Conservation (phyloP, 2,888 invertebrate species). For the Drosophila kanekoi region DNA sequence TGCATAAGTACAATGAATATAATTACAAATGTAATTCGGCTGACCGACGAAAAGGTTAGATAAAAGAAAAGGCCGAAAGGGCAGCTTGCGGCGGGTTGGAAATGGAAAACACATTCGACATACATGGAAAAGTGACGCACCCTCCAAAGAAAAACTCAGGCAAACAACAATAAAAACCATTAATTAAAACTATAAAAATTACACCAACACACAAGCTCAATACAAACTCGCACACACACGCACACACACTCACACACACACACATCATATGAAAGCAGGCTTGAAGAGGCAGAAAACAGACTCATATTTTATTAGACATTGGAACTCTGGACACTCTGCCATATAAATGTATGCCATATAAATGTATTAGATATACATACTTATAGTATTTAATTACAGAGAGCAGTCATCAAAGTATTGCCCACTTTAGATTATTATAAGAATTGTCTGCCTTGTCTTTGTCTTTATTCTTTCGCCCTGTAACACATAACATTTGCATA, state of each 20-base stretch:
- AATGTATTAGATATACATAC: constrained; percentile 3
- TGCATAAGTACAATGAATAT: constrained; percentile 63
- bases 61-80: neutral
- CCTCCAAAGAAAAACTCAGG: constrained; percentile 52
- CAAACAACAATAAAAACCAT: constrained; percentile 67
- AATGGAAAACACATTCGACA: constrained; percentile 46
- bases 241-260: too few species aligned
- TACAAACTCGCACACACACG: too few species aligned
- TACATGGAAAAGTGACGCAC: constrained; percentile 40
- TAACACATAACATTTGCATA: constrained; percentile 5
- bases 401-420: constrained; percentile 48
- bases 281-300: constrained; percentile 17
- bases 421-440: constrained; percentile 54
- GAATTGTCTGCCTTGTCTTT: constrained; percentile 51
- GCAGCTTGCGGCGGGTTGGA: constrained; percentile 29
- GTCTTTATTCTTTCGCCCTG: constrained; percentile 33
- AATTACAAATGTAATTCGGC: constrained; percentile 74
- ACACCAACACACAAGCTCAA: constrained; percentile 48
- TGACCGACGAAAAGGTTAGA: constrained; percentile 35
- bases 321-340: constrained; percentile 26
- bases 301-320: constrained; percentile 58
- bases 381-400: constrained; percentile 67
- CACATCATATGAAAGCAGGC: constrained; percentile 7
- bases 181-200: constrained; percentile 81
- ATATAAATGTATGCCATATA: constrained; percentile 10